Percentiles rank a stretch among this genome's conserved stretches.
These are phyloP conservation scores for Terrapene triunguis DNA, from an alignment of 2,113 vertebrate genomes.

Conservation along the genomic window DNA sequence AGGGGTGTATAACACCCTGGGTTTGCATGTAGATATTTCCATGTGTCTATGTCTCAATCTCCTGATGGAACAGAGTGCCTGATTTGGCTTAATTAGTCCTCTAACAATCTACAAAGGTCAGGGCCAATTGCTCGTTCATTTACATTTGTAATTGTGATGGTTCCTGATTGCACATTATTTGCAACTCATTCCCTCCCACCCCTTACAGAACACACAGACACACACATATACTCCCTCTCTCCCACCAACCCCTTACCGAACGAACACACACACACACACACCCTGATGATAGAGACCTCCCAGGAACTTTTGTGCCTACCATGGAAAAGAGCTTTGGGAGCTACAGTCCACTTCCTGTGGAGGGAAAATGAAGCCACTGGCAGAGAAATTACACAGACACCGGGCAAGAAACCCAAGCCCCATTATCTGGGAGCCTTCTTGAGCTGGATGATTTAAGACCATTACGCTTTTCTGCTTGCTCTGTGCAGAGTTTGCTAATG, in stretches of 20 bases:
- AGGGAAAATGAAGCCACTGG: conserved; percentile 86
- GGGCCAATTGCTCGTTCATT: conserved; percentile 84
- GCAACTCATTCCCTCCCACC: conserved; percentile 71
- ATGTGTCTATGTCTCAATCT: conserved; percentile 72
- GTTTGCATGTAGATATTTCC: background rate
- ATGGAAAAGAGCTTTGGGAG: conserved; percentile 42
- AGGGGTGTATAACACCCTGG: background rate
- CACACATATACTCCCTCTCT: background rate
- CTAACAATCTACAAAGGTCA: conserved; percentile 85
- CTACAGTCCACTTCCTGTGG: conserved; percentile 48
- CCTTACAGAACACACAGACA: background rate
- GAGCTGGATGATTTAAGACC: conserved; percentile 92
- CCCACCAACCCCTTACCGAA: background rate
- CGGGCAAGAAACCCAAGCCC: conserved; percentile 87
- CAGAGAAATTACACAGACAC: conserved; percentile 86
- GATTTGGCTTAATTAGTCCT: conserved; percentile 85
- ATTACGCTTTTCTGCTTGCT: conserved; percentile 92
- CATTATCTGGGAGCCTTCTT: conserved; percentile 91
- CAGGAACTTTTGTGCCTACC: background rate
- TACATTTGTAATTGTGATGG: conserved; percentile 84
- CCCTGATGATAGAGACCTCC: background rate
- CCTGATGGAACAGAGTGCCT: conserved; percentile 74
- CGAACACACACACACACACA: too few relatives aligned
- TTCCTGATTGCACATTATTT: conserved; percentile 83
- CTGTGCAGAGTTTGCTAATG: conserved; percentile 91